Evolutionary conservation across 2,113 vertebrate genomes (phyloP).

Genomic region (Caranx ignobilis): DNA sequence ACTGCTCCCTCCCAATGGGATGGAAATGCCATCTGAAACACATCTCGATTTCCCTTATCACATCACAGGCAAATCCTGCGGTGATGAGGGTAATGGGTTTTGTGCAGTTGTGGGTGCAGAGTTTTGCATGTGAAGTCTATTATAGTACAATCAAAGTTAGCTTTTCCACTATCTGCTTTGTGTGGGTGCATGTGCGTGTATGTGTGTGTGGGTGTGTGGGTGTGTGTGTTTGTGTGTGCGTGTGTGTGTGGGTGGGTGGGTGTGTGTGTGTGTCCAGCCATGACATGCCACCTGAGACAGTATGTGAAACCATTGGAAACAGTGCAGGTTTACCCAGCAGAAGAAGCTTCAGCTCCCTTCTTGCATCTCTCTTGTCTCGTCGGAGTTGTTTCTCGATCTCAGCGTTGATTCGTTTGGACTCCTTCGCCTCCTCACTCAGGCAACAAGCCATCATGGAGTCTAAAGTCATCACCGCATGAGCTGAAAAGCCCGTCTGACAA

Average conservation of each 20-base stretch:
- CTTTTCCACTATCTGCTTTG: neutral
- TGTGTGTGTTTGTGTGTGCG: neutral
- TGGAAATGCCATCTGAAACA: conserved; percentile 17
- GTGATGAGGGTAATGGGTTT: conserved; percentile 7
- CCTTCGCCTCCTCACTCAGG: conserved; percentile 96
- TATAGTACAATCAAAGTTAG: conserved; percentile 18
- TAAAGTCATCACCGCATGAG: conserved; percentile 88
- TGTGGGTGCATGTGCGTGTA: neutral
- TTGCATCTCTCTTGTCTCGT: conserved; percentile 92
- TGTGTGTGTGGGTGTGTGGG: neutral
- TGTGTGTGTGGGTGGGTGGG: neutral
- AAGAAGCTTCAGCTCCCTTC: conserved; percentile 93
- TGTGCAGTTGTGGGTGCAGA: conserved; percentile 22
- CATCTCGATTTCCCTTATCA: conserved; percentile 57
- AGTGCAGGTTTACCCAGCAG: conserved; percentile 86
- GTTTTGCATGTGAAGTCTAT: conserved; percentile 57
- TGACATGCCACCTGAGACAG: neutral
- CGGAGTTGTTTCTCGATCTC: conserved; percentile 96
- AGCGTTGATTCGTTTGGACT: conserved; percentile 94
- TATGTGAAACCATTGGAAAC: neutral
- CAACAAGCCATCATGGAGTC: conserved; percentile 97
- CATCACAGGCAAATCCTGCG: conserved; percentile 54
- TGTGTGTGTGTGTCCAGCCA: neutral
- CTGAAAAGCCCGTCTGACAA: conserved; percentile 74
- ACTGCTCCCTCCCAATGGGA: neutral